A percentile compares a stretch with the other conserved stretches of the same genome.
Conservation (phyloP, 2,113 vertebrate genomes). For the Balaeniceps rex region DNA sequence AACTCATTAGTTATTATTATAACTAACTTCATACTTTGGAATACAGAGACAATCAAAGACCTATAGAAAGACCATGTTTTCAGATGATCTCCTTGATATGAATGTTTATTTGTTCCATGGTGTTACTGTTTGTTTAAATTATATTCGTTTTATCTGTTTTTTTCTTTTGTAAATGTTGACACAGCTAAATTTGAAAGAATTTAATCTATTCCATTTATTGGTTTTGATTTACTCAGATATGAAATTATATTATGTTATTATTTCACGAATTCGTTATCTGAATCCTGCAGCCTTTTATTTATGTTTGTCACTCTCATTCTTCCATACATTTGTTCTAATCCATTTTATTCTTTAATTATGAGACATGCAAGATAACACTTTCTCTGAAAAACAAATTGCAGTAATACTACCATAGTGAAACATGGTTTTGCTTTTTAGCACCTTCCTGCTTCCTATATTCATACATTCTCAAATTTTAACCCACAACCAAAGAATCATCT, state of each 20-base stretch:
- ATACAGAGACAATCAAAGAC: neutral
- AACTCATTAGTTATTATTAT: neutral
- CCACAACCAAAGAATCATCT: neutral
- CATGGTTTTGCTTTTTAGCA: neutral
- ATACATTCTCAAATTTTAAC: neutral
- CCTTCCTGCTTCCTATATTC: neutral
- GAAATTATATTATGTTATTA: neutral
- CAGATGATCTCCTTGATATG: neutral
- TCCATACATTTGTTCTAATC: neutral
- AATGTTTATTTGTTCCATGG: neutral
- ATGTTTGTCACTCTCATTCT: neutral
- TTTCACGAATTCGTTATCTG: neutral
- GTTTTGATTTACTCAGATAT: neutral
- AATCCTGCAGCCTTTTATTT: neutral
- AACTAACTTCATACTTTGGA: neutral
- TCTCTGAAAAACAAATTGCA: neutral
- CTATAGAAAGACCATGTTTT: neutral
- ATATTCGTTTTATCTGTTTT: neutral
- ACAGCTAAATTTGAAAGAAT: neutral
- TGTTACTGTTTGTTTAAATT: neutral
- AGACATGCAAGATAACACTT: neutral
- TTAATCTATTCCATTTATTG: neutral
- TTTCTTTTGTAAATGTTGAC: neutral
- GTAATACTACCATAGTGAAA: neutral
- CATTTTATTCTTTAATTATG: neutral